phyloP scores from a whole-genome alignment of 2,888 invertebrate species.

The Sphaeridia pumilis region DNA sequence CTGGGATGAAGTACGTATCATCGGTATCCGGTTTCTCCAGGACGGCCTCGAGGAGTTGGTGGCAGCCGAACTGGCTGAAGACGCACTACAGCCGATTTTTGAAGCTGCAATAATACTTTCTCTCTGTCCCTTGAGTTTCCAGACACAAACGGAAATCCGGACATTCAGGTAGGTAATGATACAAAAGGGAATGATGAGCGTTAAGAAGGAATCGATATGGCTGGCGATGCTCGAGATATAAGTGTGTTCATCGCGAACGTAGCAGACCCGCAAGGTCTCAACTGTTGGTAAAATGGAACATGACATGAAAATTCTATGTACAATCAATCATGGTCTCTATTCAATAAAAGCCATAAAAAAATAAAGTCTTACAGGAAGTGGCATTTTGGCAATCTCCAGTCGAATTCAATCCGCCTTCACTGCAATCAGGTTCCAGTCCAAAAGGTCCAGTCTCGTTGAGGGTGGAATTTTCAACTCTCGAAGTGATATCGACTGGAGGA shows the following conservation, averaged over 20 bases:
- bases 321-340: too few relatives aligned
- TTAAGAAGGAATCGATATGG: conserved; percentile 56
- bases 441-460: too few relatives aligned
- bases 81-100: conserved; percentile 4
- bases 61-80: neutral
- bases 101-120: conserved; percentile 26
- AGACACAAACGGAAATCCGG: conserved; percentile 57
- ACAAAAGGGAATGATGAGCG: conserved; percentile 60
- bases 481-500: too few relatives aligned
- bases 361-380: too few relatives aligned
- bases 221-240: conserved; percentile 53
- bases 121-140: conserved; percentile 40
- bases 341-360: too few relatives aligned
- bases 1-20: neutral
- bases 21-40: neutral
- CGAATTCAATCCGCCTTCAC: too few relatives aligned
- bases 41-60: neutral
- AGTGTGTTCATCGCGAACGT: conserved; percentile 43
- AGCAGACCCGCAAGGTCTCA: conserved; percentile 39
- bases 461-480: too few relatives aligned
- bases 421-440: too few relatives aligned
- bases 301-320: too few relatives aligned
- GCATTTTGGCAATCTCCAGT: too few relatives aligned
- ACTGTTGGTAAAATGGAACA: too few relatives aligned
- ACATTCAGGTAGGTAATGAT: conserved; percentile 59